Conservation (phyloP, 2,797 vertebrate genomes). For the Oryzias sinensis region DNA sequence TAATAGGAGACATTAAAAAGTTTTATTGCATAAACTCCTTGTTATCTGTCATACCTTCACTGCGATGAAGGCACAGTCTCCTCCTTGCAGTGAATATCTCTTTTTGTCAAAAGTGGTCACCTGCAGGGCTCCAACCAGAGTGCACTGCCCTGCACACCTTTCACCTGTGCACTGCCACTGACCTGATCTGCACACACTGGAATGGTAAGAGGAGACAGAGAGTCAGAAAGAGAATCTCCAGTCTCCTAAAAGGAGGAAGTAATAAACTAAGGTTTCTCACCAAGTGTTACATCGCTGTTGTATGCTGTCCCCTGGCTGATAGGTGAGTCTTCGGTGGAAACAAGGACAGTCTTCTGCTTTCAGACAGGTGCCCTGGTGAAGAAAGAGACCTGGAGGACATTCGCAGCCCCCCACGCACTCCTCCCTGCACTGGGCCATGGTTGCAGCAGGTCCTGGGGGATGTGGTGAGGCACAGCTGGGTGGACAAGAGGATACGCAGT, state of each 20-base stretch:
- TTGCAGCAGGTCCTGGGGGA: slow-evolving; percentile 23
- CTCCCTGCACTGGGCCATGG: slow-evolving; percentile 73
- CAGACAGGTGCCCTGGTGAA: slow-evolving; percentile 76
- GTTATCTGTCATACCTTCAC: slow-evolving; percentile 80
- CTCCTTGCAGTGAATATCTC: slow-evolving; percentile 78
- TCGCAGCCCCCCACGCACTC: slow-evolving; percentile 88
- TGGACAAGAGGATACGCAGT: slow-evolving; percentile 86
- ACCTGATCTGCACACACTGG: slow-evolving; percentile 82
- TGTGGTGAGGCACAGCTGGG: slow-evolving; percentile 77
- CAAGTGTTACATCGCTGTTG: slow-evolving; percentile 87
- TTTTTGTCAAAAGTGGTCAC: slow-evolving; percentile 88
- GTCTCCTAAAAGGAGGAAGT: too few species aligned
- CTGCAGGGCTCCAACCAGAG: slow-evolving; percentile 79
- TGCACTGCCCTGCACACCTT: slow-evolving; percentile 83
- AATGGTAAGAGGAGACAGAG: neutral
- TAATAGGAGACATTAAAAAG: too few species aligned
- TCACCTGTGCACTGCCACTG: slow-evolving; percentile 84
- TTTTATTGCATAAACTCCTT: too few species aligned
- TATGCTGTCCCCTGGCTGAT: slow-evolving; percentile 77
- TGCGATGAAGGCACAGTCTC: slow-evolving; percentile 78
- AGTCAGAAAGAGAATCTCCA: neutral
- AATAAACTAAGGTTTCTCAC: slow-evolving; percentile 61
- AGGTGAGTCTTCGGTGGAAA: slow-evolving; percentile 79
- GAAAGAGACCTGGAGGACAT: slow-evolving; percentile 78
- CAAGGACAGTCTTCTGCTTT: slow-evolving; percentile 81